Percentiles rank a stretch among this genome's conserved stretches.
These are phyloP conservation scores for Talpa occidentalis DNA, from an alignment of 2,113 vertebrate species.

Conservation along the genomic window DNA sequence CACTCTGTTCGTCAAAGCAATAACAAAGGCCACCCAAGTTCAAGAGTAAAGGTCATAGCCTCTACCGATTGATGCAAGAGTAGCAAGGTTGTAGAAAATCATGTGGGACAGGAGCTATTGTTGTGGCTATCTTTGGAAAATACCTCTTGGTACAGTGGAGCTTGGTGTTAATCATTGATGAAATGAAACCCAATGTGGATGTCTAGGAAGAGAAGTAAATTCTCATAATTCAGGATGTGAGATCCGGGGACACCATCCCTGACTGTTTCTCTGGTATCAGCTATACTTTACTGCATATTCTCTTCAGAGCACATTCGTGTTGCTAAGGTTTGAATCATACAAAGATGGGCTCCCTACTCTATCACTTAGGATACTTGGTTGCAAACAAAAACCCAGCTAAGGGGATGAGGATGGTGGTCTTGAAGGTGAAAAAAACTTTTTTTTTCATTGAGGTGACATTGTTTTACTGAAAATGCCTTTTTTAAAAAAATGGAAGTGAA, in stretches of 20 bases:
- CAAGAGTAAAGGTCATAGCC: not conserved
- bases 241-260: not conserved
- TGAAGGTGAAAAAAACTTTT: not conserved
- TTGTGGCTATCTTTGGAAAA: not conserved
- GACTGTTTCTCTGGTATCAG: not conserved
- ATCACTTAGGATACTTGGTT: not conserved
- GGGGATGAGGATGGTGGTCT: not conserved
- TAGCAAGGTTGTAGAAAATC: not conserved
- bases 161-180: not conserved
- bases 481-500: slow-evolving; percentile 11
- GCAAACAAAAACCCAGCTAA: not conserved
- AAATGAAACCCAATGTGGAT: not conserved
- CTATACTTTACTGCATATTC: not conserved
- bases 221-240: not conserved
- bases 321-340: not conserved
- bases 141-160: not conserved
- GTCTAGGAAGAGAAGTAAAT: slow-evolving; percentile 34
- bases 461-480: not conserved
- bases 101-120: not conserved
- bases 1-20: not conserved
- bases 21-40: not conserved
- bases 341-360: not conserved
- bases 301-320: not conserved
- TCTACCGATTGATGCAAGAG: not conserved
- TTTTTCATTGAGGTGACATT: no score